Conservation (phyloP, 2,113 vertebrate genomes). For the Grammomys dolichurus region DNA sequence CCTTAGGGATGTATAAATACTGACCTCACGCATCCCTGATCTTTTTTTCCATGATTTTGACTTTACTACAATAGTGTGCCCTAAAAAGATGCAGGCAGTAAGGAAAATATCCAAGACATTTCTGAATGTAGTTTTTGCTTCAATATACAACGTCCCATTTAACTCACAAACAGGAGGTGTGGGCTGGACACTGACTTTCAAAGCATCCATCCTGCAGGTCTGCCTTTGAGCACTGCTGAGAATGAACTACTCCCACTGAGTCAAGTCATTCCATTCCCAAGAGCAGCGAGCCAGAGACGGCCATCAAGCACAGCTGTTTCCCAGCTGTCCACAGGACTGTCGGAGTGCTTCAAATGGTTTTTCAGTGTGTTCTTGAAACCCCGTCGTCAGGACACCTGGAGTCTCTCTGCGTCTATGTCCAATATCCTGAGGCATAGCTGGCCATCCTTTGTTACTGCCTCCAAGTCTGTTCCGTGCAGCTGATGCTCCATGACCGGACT, state of each 20-base stretch:
- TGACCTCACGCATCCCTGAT: background rate
- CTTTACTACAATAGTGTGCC: background rate
- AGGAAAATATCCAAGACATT: background rate
- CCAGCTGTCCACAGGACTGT: conserved; percentile 50
- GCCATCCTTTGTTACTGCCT: conserved; percentile 33
- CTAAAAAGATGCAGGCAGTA: background rate
- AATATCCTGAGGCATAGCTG: conserved; percentile 27
- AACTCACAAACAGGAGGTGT: conserved; percentile 30
- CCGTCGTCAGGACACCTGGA: conserved; percentile 67
- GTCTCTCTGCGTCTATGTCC: conserved; percentile 32
- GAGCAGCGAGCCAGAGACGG: background rate
- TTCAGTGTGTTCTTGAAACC: conserved; percentile 64
- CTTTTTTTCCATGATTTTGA: background rate
- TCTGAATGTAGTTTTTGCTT: conserved; percentile 5
- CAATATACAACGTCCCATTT: background rate
- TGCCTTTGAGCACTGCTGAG: conserved; percentile 51
- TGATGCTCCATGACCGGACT: background rate
- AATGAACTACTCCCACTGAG: conserved; percentile 55
- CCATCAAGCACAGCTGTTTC: conserved; percentile 68
- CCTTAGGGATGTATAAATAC: background rate
- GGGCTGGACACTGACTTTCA: conserved; percentile 19
- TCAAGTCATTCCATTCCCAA: conserved; percentile 51
- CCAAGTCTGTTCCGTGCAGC: background rate
- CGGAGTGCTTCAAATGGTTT: conserved; percentile 56
- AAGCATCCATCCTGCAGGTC: conserved; percentile 25